Base-by-base conservation (phyloP, 2,797 vertebrate species). In the Rhinogobio ventralis region DNA sequence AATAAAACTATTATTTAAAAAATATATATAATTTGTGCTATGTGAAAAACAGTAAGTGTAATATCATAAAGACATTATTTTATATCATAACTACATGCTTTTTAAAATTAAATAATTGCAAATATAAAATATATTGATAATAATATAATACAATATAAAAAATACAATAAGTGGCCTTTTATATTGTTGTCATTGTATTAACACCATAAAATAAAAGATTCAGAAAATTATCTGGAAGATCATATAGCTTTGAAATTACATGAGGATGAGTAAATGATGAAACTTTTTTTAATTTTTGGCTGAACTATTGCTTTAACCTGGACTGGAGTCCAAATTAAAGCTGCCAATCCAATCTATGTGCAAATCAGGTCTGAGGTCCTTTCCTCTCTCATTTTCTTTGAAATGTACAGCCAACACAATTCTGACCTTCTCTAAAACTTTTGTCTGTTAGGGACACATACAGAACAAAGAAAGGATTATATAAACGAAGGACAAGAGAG, bases 261-360 rank as follows among this genome's bases (percentile, higher is more conserved):
- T 5, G 20, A 79, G 45, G 15, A 64, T 30, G 33, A 45, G 20
- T 45, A 76, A 76, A 81, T 45, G 28, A 85, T 42, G 33, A 68
- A 78, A 78, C 25, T 45, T 64, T 83, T 66, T 83, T 62, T 57
- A 45, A 66, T 53, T 75, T 67, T 76, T 76, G 60, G 66, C 74
- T 71, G 39, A 77, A 71, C 75, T 79, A 66, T 75, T 80, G 68
- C 13, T 80, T 72, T 66, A 90, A 86, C 86, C 80, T 88, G 77
- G 79, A 83, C 33, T 79, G 79, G 86, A 51, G 77, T 85, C 77
- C 78, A 86, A 80, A 80, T 83, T 71, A 87, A 87, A 49, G 33
- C 57, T 13, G 62, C 86, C 87, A 87, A 89, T 90, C 84, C 85
- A 90, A 90, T 90, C 87, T 80, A 82, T 82, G 86, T 87, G 79